Conservation (phyloP, 2,888 invertebrate species). For the Craniophora ligustri region DNA sequence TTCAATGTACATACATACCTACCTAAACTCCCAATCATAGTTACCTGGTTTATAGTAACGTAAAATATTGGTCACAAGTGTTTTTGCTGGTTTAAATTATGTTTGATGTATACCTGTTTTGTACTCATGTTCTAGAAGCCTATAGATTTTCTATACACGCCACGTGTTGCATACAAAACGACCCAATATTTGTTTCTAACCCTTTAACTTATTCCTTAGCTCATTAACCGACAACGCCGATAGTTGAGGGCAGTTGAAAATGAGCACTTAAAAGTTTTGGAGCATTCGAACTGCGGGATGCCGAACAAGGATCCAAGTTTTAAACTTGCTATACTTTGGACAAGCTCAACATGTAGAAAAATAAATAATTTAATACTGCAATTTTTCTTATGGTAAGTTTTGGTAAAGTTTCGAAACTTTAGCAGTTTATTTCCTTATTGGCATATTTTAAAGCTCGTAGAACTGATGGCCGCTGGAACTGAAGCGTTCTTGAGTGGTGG, state of each 20-base stretch:
- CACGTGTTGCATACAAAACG: conserved; percentile 24
- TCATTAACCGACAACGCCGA: conserved; percentile 51
- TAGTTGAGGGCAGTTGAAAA: conserved; percentile 59
- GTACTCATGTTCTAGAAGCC: too few species aligned
- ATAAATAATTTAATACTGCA: not conserved
- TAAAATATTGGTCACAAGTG: too few species aligned
- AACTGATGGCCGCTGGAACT: too few species aligned
- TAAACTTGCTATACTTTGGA: conserved; percentile 29
- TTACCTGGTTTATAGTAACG: too few species aligned
- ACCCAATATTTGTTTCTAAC: conserved; percentile 19
- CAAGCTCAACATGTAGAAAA: conserved; percentile 10
- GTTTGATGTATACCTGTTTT: too few species aligned
- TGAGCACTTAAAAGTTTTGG: conserved; percentile 60
- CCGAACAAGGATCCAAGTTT: conserved; percentile 42
- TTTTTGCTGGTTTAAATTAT: too few species aligned
- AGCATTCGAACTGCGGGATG: conserved; percentile 22
- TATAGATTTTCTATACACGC: too few species aligned
- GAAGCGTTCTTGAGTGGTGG: too few species aligned
- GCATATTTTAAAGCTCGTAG: too few species aligned
- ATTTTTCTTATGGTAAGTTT: not conserved
- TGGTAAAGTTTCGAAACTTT: not conserved
- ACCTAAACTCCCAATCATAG: too few species aligned
- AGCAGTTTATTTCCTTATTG: not conserved
- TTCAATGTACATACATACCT: too few species aligned
- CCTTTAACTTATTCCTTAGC: conserved; percentile 40